phyloP scores from a whole-genome alignment of 2,113 vertebrate species.

The Oceanites oceanicus region DNA sequence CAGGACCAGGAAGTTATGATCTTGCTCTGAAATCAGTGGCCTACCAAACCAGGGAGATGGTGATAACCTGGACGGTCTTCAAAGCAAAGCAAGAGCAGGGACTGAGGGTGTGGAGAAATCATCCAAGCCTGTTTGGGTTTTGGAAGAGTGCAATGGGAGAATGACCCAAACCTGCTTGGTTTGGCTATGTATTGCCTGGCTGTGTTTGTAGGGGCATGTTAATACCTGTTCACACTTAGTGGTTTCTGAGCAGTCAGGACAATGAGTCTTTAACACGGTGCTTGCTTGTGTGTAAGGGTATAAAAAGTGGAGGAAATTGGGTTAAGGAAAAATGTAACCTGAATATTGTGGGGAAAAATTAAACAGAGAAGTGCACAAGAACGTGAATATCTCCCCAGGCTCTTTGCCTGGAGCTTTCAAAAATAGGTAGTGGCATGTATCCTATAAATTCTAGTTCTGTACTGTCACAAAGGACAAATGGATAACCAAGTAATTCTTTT shows the following conservation, averaged over 20 bases:
- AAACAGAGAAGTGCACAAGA: not conserved
- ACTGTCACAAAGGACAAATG: not conserved
- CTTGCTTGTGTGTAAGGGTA: not conserved
- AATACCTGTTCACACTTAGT: not conserved
- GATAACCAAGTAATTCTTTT: not conserved
- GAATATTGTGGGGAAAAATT: not conserved
- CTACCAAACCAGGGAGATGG: not conserved
- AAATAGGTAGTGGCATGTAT: not conserved
- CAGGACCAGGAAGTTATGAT: not conserved
- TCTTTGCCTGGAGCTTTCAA: not conserved
- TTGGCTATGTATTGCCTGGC: not conserved
- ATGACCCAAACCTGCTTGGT: not conserved
- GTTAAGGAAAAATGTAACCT: not conserved
- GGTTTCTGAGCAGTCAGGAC: not conserved
- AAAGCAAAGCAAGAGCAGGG: not conserved
- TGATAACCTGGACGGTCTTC: not conserved
- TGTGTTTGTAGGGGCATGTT: not conserved
- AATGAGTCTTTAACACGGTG: not conserved
- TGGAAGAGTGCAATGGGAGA: not conserved
- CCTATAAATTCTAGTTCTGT: not conserved
- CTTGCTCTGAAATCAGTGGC: not conserved
- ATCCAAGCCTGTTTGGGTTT: not conserved
- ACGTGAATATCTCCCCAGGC: not conserved
- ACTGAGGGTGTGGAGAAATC: not conserved
- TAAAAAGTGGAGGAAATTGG: not conserved